Percentiles rank a stretch among this genome's conserved stretches.
These are phyloP conservation scores for Oreochromis tanganicae DNA, from an alignment of 2,113 vertebrate genomes.

Conservation along the genomic window DNA sequence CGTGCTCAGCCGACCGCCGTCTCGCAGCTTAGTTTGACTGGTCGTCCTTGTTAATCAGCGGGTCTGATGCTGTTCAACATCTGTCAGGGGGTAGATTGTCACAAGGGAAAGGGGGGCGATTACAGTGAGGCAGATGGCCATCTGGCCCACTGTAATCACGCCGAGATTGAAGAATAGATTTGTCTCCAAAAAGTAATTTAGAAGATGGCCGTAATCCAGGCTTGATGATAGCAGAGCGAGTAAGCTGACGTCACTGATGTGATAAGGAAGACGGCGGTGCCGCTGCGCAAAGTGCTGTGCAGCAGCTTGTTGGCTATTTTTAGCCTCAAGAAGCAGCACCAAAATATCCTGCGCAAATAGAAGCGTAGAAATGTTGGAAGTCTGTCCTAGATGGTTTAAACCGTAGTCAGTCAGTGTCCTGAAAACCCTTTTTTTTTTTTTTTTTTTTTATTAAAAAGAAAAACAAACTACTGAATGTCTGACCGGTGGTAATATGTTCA, in stretches of 20 bases:
- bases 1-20: neutral
- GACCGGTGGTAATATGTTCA: neutral
- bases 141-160: conserved; percentile 11
- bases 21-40: neutral
- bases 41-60: conserved; percentile 42
- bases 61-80: conserved; percentile 54
- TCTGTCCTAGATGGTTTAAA: neutral
- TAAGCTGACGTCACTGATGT: conserved; percentile 49
- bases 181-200: conserved; percentile 77
- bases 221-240: conserved; percentile 42
- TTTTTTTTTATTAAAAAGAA: too few relatives aligned
- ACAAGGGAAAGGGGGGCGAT: conserved; percentile 25
- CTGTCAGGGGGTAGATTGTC: conserved; percentile 49
- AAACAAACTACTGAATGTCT: neutral
- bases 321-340: conserved; percentile 10
- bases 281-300: neutral
- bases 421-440: neutral
- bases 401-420: neutral
- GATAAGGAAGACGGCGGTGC: conserved; percentile 32
- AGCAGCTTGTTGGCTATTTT: conserved; percentile 50
- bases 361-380: neutral
- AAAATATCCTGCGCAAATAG: conserved; percentile 15
- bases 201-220: conserved; percentile 71
- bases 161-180: conserved; percentile 75
- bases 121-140: conserved; percentile 68